Base-by-base conservation (phyloP, 2,113 vertebrate genomes). In the Halcyon malimbica region DNA sequence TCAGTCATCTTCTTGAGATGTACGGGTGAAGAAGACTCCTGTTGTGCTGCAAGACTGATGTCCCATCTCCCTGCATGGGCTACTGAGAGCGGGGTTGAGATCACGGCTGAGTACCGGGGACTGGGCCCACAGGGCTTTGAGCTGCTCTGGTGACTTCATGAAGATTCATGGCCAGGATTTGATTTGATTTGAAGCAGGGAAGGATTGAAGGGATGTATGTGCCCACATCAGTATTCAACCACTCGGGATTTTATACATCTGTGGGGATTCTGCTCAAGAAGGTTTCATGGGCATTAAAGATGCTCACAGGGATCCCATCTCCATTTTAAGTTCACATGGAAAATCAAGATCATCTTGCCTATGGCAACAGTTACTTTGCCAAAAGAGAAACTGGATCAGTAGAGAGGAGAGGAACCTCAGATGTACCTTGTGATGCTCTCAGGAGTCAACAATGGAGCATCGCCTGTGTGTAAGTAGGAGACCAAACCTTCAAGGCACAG, bases 381-480 rank as follows among this genome's bases (percentile, higher is more conserved):
- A 83, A 63, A 7, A 78, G n/a, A 64, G 35, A 21, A 90, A 74
- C 51, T 41, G 48, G 42, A 57, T 57, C 41, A 65, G 53, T 10
- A 16, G 44, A 9, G 6, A 48, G 51, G 41, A 79, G 51, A 83
- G 64, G 78, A 75, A 51, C 65, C 73, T 87, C 57, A n/a, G 44
- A 23, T 59, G 80, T 93, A 84, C 69, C 51, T 41, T 79, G 2
- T 5, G n/a, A n/a, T 23, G 50, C 82, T 87, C n/a, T 53, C 84
- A 3, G 6, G 26, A 83, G 79, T 37, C 90, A 20, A 57, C 0
- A 0, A 13, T 0, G 31, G 51, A 77, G n/a, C 83, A 69, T 23
- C 5, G 4, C 28, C 35, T 12, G 33, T 2, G 19, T 56, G 57
- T 6, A 82, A 71, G 51, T 3, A 59, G 13, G 56, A 39, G 82